Base-by-base conservation (phyloP, 2,888 invertebrate species). In the Patella caerulea region DNA sequence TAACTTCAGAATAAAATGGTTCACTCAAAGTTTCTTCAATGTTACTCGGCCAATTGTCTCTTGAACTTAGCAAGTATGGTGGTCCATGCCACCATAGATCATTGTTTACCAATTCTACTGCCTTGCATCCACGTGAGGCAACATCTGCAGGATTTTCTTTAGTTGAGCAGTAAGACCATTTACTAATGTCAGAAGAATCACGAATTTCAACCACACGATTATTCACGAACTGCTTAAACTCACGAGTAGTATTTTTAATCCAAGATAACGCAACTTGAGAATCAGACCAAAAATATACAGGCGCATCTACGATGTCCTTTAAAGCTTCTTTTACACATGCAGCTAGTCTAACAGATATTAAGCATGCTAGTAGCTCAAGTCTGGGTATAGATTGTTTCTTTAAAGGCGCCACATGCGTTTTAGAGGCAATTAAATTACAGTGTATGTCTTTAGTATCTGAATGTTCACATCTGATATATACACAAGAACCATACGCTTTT, bases 201-300 rank as follows among this genome's bases (percentile, higher is more conserved):
- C n/a, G n/a, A n/a, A n/a, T 59, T 17, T 59, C 59, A n/a, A 59
- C 19, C 17, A 59, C 59, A n/a, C 59, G 59, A 59, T 59, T 59
- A 19, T 59, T 59, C 15, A 59, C 59, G 19, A 59, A 59, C 19
- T 59, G 59, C 19, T 59, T 17, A 12, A 59, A 59, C 19, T 59
- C 59, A n/a, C 17, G 9, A 3, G 17, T 59, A 12, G 59, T n/a
- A 17, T 59, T 59, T 17, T 59, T 59, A 15, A 59, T 59, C 59
- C 59, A 59, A n/a, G 59, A 17, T 17, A 59, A 59, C 4, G 59
- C 59, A 7, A 59, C 59, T 59, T 59, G 59, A 12, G 59, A 59
- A 3, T 59, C 59, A n/a, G 59, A 59, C 59, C 59, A 59, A 59
- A n/a, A 59, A 59, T 59, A 59, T 19, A 59, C 59, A 59, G 19